Evolutionary conservation across 1,140 invertebrate species (phyloP).

Genomic region (Caerostris darwini): DNA sequence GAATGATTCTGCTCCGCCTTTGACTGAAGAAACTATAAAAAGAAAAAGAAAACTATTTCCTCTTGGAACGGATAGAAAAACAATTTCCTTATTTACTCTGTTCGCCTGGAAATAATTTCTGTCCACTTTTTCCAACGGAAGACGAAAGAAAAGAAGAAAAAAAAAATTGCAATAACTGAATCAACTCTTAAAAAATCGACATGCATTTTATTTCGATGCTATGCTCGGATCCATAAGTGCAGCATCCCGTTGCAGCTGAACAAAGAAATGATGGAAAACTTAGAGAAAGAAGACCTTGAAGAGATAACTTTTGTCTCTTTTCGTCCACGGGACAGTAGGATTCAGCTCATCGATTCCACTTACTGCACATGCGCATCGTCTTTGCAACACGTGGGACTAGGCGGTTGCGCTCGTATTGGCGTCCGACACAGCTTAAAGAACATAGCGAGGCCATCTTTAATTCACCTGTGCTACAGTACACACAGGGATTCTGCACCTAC

Average conservation of each 20-base stretch:
- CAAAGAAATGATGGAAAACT: slow-evolving; percentile 63
- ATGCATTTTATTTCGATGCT: background rate
- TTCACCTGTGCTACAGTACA: slow-evolving; percentile 74
- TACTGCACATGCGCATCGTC: slow-evolving; percentile 25
- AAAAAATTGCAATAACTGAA: too few relatives aligned
- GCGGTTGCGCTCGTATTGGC: slow-evolving; percentile 10
- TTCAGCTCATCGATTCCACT: slow-evolving; percentile 56
- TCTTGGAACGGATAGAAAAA: background rate
- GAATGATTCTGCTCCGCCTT: background rate
- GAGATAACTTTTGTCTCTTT: slow-evolving; percentile 72
- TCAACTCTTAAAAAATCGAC: too few relatives aligned
- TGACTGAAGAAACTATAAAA: too few relatives aligned
- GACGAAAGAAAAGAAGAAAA: background rate
- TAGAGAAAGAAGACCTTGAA: slow-evolving; percentile 70
- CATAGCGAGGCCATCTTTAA: slow-evolving; percentile 74
- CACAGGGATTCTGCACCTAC: slow-evolving; percentile 66
- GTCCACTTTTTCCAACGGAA: background rate
- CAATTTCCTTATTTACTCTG: background rate
- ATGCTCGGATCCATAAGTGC: background rate
- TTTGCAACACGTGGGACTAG: slow-evolving; percentile 75
- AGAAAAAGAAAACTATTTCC: background rate
- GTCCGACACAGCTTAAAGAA: slow-evolving; percentile 29
- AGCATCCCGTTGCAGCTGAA: slow-evolving; percentile 21
- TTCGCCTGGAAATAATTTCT: slow-evolving; percentile 2
- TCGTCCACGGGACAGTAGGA: slow-evolving; percentile 65